Evolutionary conservation across 2,888 invertebrate species (phyloP), one percentile per base, ranked within the genome.

Genomic region (Drosophila merina): DNA sequence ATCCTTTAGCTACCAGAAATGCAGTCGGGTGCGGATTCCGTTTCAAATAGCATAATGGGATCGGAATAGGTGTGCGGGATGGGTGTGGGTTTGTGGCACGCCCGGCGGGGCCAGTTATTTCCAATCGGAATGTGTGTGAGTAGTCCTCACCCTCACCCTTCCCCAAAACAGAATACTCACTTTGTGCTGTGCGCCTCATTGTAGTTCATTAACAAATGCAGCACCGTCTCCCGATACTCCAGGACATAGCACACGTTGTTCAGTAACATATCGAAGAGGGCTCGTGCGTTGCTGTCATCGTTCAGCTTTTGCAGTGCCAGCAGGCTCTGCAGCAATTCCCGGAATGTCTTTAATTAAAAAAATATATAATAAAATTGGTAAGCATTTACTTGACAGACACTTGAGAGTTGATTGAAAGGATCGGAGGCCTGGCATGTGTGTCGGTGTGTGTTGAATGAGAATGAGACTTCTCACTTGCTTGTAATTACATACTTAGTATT

Each of bases 191-290:
- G 96, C 79, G 94, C 92, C 88, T 97, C 96, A 89, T 98, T 96
- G 92, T 95, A 99, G 86, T 94, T 95, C 76, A 96, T 93, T 85
- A 98, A 92, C 76, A 97, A 94, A 54, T 94, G 94, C 60, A 97
- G 92, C 87, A 97, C 94, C 77, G 97, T 95, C 92, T 99, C 99
- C 74, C 99, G 94, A 91, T 98, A 98, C 92, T 99, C 99, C 81
- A 96, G 93, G 48, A 98, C 96, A 92, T 99, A 99, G 92, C 99
- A 97, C 75, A 97, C 94, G 91, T 97, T 97, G 91, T 96, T 96
- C 92, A 98, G 96, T 77, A 99, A 95, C 83, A 97, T 96, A 92
- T 95, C 95, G 42, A 97, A 95, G 12, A 97, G 96, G 57, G 96
- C 95, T 76, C 94, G 93, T 1, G 98, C 95, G 26, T 94, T 93